phyloP scores from a whole-genome alignment of 2,113 vertebrate genomes.

The Haemorhous mexicanus region DNA sequence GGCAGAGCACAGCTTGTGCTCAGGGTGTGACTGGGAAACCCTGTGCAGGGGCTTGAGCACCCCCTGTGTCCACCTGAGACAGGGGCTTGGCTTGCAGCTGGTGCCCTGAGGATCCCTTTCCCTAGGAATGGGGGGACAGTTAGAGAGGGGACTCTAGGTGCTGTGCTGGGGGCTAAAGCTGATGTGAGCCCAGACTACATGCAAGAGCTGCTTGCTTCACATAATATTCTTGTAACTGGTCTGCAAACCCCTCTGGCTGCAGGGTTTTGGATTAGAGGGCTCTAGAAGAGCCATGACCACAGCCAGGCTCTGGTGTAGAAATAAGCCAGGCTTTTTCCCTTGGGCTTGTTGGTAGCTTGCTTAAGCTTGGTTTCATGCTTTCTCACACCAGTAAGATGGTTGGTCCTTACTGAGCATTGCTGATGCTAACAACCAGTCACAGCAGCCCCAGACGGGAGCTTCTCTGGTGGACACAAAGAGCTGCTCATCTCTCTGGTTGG shows the following conservation, averaged over 20 bases:
- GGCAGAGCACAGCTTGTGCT: background rate
- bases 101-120: background rate
- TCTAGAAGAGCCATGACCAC: background rate
- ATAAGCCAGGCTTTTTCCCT: background rate
- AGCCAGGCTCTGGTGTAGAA: background rate
- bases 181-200: background rate
- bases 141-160: background rate
- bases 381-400: background rate
- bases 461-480: background rate
- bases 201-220: background rate
- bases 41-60: background rate
- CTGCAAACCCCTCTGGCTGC: background rate
- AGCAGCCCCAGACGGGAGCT: background rate
- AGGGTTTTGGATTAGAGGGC: background rate
- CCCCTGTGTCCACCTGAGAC: background rate
- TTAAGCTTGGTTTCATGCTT: background rate
- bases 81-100: background rate
- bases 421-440: background rate
- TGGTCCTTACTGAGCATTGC: background rate
- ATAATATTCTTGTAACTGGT: background rate
- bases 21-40: background rate
- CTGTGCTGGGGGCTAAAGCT: background rate
- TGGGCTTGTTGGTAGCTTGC: background rate
- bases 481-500: background rate
- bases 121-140: fast-evolving